Conservation (phyloP, 2,888 invertebrate genomes). For the Desoria tigrina region DNA sequence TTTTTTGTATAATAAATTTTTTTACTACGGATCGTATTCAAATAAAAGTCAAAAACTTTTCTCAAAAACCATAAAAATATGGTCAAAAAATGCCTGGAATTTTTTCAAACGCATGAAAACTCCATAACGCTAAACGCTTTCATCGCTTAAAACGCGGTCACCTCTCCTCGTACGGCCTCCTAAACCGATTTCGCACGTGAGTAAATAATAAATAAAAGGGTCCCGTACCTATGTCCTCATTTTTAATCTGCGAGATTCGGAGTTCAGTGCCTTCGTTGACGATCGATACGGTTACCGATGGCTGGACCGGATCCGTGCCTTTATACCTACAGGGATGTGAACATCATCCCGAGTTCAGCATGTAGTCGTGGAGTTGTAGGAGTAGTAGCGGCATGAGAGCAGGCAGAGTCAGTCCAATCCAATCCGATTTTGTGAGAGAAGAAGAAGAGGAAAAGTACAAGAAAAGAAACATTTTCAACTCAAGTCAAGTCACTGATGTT, state of each 20-base stretch:
- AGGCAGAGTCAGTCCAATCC: conserved; percentile 12
- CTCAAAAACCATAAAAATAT: too few species aligned
- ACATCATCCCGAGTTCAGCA: conserved; percentile 4
- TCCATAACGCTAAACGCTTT: too few species aligned
- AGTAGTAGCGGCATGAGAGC: neutral
- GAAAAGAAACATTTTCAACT: conserved; percentile 9
- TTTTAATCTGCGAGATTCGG: conserved; percentile 86
- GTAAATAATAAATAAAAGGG: too few species aligned
- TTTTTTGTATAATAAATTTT: too few species aligned
- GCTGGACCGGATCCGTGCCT: conserved; percentile 54
- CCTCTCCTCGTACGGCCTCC: too few species aligned
- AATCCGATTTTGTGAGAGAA: neutral
- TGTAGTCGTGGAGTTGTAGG: neutral
- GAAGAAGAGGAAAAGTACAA: conserved; percentile 1
- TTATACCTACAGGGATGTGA: conserved; percentile 45
- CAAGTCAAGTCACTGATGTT: conserved; percentile 11
- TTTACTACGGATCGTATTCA: too few species aligned
- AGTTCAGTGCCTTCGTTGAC: conserved; percentile 93
- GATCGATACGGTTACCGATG: conserved; percentile 60
- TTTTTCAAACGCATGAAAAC: too few species aligned
- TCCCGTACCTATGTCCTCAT: conserved; percentile 73
- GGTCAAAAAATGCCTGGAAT: too few species aligned
- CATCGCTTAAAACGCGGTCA: too few species aligned
- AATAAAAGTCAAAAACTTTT: too few species aligned
- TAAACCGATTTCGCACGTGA: too few species aligned